Conservation (phyloP, 2,888 invertebrate species). For the Diloba caeruleocephala region DNA sequence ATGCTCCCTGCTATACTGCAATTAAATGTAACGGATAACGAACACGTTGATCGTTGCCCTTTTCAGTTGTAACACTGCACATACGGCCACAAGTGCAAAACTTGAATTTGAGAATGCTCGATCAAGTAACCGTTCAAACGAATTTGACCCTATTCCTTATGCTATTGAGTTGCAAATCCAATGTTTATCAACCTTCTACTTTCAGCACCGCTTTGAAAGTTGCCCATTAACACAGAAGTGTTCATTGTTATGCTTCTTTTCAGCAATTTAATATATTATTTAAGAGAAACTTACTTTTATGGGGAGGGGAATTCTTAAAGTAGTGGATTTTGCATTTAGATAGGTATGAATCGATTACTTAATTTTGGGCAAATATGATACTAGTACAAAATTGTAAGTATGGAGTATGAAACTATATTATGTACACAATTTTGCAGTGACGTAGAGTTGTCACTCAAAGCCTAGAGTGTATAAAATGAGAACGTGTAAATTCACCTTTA, state of each 20-base stretch:
- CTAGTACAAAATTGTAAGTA: no score
- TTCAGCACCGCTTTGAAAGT: conserved; percentile 41
- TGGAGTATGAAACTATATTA: no score
- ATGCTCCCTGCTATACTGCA: background rate
- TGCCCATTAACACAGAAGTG: conserved; percentile 33
- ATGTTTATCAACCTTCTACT: conserved; percentile 13
- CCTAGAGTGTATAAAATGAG: conserved; percentile 12
- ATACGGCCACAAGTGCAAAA: conserved; percentile 27
- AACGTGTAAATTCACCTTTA: background rate
- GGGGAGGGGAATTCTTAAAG: conserved; percentile 4
- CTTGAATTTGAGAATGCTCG: conserved; percentile 22
- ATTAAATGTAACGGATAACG: conserved; percentile 11
- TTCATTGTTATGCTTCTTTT: conserved; percentile 40
- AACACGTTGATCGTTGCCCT: conserved; percentile 10
- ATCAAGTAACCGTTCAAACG: conserved; percentile 5
- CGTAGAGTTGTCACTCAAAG: conserved; percentile 18
- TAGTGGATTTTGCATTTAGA: conserved; percentile 22
- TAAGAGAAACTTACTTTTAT: conserved; percentile 17
- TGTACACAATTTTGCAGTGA: conserved; percentile 39
- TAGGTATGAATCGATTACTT: conserved; percentile 3
- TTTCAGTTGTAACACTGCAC: conserved; percentile 26
- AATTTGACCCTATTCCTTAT: conserved; percentile 12
- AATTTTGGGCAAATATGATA: no score
- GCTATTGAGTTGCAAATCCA: conserved; percentile 18
- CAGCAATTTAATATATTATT: conserved; percentile 32